Conservation (phyloP, 1,140 invertebrate genomes). For the Calosoma granatense region DNA sequence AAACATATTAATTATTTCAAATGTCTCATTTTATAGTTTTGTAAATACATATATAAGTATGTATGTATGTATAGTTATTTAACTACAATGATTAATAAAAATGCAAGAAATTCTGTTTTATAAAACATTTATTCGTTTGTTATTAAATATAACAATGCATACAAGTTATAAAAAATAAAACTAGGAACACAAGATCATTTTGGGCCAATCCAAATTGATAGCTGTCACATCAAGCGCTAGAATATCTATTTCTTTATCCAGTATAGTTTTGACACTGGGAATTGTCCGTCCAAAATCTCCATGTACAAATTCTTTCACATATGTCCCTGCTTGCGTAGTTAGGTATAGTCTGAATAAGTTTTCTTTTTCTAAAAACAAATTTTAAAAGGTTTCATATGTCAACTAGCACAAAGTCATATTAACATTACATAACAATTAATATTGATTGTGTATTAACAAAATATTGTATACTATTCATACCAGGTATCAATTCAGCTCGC, state of each 20-base stretch:
- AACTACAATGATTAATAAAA: too few relatives aligned
- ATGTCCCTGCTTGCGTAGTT: slow-evolving; percentile 86
- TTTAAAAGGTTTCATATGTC: slow-evolving; percentile 8
- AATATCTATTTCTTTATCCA: slow-evolving; percentile 62
- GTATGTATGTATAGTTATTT: too few relatives aligned
- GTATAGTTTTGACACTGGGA: slow-evolving; percentile 49
- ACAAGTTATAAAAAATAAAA: too few relatives aligned
- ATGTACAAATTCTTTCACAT: slow-evolving; percentile 95
- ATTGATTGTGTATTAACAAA: background rate
- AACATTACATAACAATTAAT: slow-evolving; percentile 8
- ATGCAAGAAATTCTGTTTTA: too few relatives aligned
- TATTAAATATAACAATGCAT: too few relatives aligned
- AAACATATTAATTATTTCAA: too few relatives aligned
- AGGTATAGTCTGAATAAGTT: slow-evolving; percentile 57
- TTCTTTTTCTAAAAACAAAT: slow-evolving; percentile 31
- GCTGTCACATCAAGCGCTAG: slow-evolving; percentile 56
- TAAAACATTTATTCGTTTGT: too few relatives aligned
- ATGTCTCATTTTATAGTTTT: too few relatives aligned
- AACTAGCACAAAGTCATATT: background rate
- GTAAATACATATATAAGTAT: too few relatives aligned
- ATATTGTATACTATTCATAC: too few relatives aligned
- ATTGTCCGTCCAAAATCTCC: slow-evolving; percentile 83
- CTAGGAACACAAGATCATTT: slow-evolving; percentile 4
- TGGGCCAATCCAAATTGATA: slow-evolving; percentile 58
- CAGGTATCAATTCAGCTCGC: slow-evolving; percentile 35